These are phyloP conservation scores for Spisula subtruncata DNA, from an alignment of 2,888 invertebrate species.

Conservation along the genomic window DNA sequence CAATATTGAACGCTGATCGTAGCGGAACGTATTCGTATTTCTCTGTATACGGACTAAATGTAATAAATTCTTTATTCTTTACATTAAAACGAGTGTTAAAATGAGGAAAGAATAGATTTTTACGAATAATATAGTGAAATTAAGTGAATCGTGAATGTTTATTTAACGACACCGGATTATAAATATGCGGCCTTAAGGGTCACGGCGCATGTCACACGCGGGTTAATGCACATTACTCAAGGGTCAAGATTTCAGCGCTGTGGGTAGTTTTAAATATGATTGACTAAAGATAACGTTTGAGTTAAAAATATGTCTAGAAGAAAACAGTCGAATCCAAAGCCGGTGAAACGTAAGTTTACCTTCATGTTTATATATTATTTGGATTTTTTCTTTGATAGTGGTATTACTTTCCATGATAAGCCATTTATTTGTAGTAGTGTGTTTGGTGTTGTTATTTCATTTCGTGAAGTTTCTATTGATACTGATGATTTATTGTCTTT, in stretches of 20 bases:
- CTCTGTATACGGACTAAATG: not conserved
- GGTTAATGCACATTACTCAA: slow-evolving; percentile 79
- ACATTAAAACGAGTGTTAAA: slow-evolving; percentile 21
- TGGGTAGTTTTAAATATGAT: slow-evolving; percentile 73
- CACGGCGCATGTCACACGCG: slow-evolving; percentile 74
- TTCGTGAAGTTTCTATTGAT: not conserved
- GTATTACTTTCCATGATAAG: not conserved
- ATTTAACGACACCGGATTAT: slow-evolving; percentile 29
- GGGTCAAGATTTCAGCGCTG: slow-evolving; percentile 70
- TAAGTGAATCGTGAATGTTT: slow-evolving; percentile 12
- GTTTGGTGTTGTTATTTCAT: not conserved
- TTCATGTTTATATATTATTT: slow-evolving; percentile 17
- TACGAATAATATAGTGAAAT: no score
- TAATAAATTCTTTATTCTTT: not conserved
- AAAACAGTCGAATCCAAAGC: slow-evolving; percentile 98
- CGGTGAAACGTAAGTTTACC: slow-evolving; percentile 95
- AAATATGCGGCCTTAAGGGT: slow-evolving; percentile 49
- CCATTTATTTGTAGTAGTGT: not conserved
- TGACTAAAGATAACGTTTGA: slow-evolving; percentile 44
- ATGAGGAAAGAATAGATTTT: slow-evolving; percentile 2
- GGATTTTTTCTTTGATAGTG: not conserved
- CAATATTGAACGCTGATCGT: slow-evolving; percentile 56
- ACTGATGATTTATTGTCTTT: no score
- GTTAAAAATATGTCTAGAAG: slow-evolving; percentile 93
- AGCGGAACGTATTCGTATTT: slow-evolving; percentile 31